A percentile compares a stretch with the other conserved stretches of the same genome.
phyloP scores from a whole-genome alignment of 2,113 vertebrate species.

The Gallinago jamesoni region DNA sequence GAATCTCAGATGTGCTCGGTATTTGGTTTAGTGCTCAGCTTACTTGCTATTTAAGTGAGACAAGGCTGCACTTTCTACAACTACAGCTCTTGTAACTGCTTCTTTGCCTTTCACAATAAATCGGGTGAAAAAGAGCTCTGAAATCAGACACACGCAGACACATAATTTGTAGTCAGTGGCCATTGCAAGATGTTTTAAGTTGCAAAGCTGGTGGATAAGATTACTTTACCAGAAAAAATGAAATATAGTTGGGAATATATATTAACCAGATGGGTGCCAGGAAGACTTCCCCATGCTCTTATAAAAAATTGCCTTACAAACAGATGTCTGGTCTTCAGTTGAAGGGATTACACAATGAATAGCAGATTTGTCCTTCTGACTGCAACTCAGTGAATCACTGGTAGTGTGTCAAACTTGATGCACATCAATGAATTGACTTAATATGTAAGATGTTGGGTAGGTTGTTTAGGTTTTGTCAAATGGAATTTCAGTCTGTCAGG shows the following conservation, averaged over 20 bases:
- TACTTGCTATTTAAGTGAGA: background rate
- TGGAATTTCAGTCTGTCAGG: background rate
- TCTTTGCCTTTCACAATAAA: background rate
- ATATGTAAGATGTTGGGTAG: background rate
- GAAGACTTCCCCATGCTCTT: background rate
- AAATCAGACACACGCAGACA: background rate
- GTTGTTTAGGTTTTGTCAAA: background rate
- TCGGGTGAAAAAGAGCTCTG: background rate
- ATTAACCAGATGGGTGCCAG: constrained; percentile 27
- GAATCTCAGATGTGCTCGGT: background rate
- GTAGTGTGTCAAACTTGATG: background rate
- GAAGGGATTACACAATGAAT: constrained; percentile 34
- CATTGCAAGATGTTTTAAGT: background rate
- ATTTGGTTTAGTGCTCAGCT: background rate
- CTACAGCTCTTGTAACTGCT: background rate
- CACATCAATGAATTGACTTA: background rate
- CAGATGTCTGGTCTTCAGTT: constrained; percentile 45
- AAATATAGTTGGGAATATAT: background rate
- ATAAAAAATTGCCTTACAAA: constrained; percentile 6
- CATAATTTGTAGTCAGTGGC: background rate
- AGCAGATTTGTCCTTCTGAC: constrained; percentile 27
- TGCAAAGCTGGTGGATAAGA: background rate
- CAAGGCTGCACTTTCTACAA: background rate
- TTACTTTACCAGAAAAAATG: background rate
- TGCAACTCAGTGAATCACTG: background rate